phyloP scores from a whole-genome alignment of 2,888 invertebrate genomes.

The Macrophya annulata region DNA sequence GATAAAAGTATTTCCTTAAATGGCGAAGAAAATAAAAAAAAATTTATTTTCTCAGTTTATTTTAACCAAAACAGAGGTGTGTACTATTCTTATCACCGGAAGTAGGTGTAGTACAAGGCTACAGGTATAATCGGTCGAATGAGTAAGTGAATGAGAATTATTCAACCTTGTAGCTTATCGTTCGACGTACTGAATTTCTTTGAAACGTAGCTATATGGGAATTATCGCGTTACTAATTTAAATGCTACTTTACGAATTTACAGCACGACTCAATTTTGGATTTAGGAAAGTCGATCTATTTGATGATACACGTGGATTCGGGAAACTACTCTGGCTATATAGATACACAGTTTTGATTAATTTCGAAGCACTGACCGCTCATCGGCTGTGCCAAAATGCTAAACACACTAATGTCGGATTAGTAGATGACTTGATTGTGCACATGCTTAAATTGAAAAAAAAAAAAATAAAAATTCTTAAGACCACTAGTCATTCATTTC shows the following conservation, averaged over 20 bases:
- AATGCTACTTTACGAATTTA: not conserved
- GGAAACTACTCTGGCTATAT: slow-evolving; percentile 20
- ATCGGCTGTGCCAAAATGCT: slow-evolving; percentile 29
- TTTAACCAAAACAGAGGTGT: not conserved
- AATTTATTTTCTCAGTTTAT: not conserved
- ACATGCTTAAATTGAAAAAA: not conserved
- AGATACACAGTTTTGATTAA: slow-evolving; percentile 29
- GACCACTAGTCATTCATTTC: not conserved
- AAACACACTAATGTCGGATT: slow-evolving; percentile 11
- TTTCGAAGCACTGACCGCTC: slow-evolving; percentile 42
- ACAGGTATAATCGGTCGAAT: not conserved
- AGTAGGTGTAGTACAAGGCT: not conserved
- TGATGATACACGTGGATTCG: slow-evolving; percentile 6
- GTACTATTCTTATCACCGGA: not conserved
- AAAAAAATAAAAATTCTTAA: not conserved
- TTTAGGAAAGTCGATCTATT: not conserved
- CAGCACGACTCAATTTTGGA: not conserved
- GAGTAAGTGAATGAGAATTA: not conserved
- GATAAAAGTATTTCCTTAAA: not conserved
- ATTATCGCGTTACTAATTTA: not conserved
- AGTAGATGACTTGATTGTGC: not conserved
- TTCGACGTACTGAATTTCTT: slow-evolving; percentile 1
- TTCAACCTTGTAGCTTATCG: not conserved
- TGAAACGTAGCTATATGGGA: not conserved
- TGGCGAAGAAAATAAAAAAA: not conserved